Percentiles rank a stretch among this genome's conserved stretches.
Evolutionary conservation across 2,113 vertebrate genomes (phyloP).

Genomic region (Acinonyx jubatus): DNA sequence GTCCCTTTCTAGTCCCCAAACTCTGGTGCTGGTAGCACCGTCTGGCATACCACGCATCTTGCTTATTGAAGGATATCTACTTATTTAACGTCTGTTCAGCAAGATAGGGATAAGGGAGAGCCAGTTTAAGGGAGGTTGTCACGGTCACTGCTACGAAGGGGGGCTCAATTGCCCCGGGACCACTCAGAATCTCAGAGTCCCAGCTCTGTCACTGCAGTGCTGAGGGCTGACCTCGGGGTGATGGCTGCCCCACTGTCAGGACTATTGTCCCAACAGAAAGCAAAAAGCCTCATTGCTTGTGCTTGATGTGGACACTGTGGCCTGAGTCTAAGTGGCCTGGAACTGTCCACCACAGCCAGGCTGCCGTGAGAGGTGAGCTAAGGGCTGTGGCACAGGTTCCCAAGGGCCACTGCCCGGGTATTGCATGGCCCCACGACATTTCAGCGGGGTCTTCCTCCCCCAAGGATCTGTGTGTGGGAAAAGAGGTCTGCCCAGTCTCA

Average conservation of each 20-base stretch:
- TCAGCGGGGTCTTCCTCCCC: background rate
- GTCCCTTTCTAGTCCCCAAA: background rate
- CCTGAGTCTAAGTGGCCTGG: background rate
- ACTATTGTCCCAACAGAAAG: background rate
- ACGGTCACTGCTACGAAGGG: accelerated
- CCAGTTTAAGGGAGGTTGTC: accelerated
- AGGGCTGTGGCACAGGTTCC: background rate
- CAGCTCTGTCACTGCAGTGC: background rate
- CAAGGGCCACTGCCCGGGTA: background rate
- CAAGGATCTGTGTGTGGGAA: background rate
- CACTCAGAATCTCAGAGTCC: background rate
- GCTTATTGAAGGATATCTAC: background rate
- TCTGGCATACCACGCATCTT: too few relatives aligned
- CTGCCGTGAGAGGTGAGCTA: accelerated
- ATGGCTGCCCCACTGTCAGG: accelerated
- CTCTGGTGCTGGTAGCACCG: background rate
- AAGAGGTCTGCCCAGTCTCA: background rate
- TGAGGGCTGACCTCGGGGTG: too few relatives aligned
- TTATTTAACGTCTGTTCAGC: background rate
- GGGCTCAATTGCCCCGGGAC: too few relatives aligned
- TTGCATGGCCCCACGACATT: accelerated
- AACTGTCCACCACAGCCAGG: accelerated
- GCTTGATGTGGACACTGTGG: accelerated
- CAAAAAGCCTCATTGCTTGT: accelerated
- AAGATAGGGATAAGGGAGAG: background rate